Evolutionary conservation across 35 echinoderm and acorn worm genomes (phyloP), one percentile per base, ranked within the genome.

Genomic region (Ophiothrix spiculata): DNA sequence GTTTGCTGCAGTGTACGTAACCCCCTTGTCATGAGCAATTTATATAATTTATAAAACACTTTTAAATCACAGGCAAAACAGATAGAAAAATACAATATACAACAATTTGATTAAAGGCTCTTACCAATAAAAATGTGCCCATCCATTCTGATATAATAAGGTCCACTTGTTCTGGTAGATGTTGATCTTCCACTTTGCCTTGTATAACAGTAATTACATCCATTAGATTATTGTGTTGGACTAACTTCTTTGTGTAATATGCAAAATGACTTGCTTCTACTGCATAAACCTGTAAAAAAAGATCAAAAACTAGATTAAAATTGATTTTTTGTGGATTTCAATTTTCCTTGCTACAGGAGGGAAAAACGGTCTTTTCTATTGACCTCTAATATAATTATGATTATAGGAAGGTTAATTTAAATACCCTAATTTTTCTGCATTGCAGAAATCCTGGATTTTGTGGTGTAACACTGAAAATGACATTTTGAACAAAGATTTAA

Each of bases 121-220:
- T 88, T 60, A 93, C 91, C 75, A 93, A 74, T 33, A 93, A 76
- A 14, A 93, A 76, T 29, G 91, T 93, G 63, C 91, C 91, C 91
- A 93, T 93, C 91, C 91, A 93, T 29, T 93, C 91, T 29, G 91
- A 93, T 14, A 93, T 84, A 34, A 93, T 93, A 42, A 93, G 29
- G 63, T 93, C 91, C 31, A 93, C 91, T 93, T 93, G 74, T 79
- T 93, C 80, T 12, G 91, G 86, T 28, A 93, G 75, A n/a, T 64
- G 34, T 4, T 69, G 38, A 19, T 40, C 81, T 46, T 93, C 91
- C 19, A 86, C 46, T 38, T 88, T 93, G 0, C 81, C 86, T 36
- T 89, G 56, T 14, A 89, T 56, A 33, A 93, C 36, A 10, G 41
- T 77, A 56, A 93, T 89, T 11, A 38, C 12, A 41, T 93, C 86